Evolutionary conservation across 2,888 invertebrate genomes (phyloP).

Genomic region (Stenoptilia bipunctidactyla): DNA sequence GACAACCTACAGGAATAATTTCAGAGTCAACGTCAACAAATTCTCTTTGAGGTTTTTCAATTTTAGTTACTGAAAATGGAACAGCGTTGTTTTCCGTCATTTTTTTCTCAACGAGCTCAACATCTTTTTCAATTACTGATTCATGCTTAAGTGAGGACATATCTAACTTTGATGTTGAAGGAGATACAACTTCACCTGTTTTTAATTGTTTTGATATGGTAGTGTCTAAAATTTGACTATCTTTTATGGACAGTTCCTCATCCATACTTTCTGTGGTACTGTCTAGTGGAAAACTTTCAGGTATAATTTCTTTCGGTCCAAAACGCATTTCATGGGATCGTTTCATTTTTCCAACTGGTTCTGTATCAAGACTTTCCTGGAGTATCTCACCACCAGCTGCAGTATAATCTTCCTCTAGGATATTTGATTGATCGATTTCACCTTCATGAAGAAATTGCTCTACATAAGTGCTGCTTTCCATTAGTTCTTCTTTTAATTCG

Average conservation of each 20-base stretch:
- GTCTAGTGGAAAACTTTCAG: slow-evolving; percentile 56
- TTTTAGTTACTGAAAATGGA: slow-evolving; percentile 49
- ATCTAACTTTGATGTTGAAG: slow-evolving; percentile 57
- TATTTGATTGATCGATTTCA: slow-evolving; percentile 33
- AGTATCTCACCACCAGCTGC: slow-evolving; percentile 70
- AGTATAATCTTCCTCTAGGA: slow-evolving; percentile 65
- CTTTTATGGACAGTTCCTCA: slow-evolving; percentile 41
- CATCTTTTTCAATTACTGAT: slow-evolving; percentile 33
- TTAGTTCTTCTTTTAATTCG: slow-evolving; percentile 81
- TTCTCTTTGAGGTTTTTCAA: slow-evolving; percentile 61
- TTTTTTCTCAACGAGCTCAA: slow-evolving; percentile 31
- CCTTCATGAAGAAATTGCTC: slow-evolving; percentile 62
- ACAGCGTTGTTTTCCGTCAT: slow-evolving; percentile 31
- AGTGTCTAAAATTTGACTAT: slow-evolving; percentile 51
- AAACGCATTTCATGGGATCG: slow-evolving; percentile 93
- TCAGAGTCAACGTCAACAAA: slow-evolving; percentile 59
- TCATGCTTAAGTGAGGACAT: slow-evolving; percentile 44
- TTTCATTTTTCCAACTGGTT: slow-evolving; percentile 83
- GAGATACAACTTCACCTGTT: slow-evolving; percentile 53
- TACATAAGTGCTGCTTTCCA: slow-evolving; percentile 73
- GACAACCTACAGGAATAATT: slow-evolving; percentile 51
- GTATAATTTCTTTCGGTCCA: slow-evolving; percentile 72
- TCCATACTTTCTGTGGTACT: slow-evolving; percentile 52
- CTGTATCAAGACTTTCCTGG: slow-evolving; percentile 51
- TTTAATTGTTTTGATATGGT: slow-evolving; percentile 60